Base-by-base conservation (phyloP, 2,888 invertebrate species). In the Hypselothyrea guttata region DNA sequence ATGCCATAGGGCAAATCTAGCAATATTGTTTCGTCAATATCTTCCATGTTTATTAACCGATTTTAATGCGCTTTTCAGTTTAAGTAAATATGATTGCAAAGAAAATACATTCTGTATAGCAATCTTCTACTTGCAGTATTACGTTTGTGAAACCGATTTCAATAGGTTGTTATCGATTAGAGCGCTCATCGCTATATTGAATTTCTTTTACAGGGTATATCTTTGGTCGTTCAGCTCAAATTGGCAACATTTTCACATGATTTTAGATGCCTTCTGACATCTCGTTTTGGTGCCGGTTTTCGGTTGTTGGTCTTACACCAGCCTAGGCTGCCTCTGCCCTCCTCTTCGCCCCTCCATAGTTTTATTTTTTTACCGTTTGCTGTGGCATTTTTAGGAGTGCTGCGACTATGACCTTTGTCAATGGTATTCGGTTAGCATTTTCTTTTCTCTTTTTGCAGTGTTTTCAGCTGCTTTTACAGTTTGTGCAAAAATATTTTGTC, bases 351-450 rank as follows among this genome's bases (percentile, higher is more conserved):
- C 22, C 22, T 22, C 22, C 22, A 56, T 48, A 40, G 40, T 38
- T 52, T 38, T 56, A 53, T 40, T 34, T 51, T 22, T 35, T 49
- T 59, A 45, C 47, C 59, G 40, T 48, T 63, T 42, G 52, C 53
- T 73, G 60, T 68, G 75, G 59, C 57, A 71, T 67, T 73, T 71
- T 66, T 56, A 49, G 67, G 53, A 52, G 33, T 54, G 60, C 54
- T 79, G 62, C 46, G 81, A 76, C 84, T 84, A 57, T 78, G 78
- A 78, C 78, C 78, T 78, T 78, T 78, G 75, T 77, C 84, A 84
- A 82, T 69, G 78, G 78, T 66, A 84, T 78, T 78, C 73, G 51
- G 73, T 53, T 48, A 13, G 46, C 51, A 47, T 57, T 46, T 47
- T 47, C 45, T 33, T 41, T 68, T 57, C 45, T 16, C 7, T 28